phyloP scores from a whole-genome alignment of 2,797 vertebrate species.

The Lepidocolaptes lacrymiger region DNA sequence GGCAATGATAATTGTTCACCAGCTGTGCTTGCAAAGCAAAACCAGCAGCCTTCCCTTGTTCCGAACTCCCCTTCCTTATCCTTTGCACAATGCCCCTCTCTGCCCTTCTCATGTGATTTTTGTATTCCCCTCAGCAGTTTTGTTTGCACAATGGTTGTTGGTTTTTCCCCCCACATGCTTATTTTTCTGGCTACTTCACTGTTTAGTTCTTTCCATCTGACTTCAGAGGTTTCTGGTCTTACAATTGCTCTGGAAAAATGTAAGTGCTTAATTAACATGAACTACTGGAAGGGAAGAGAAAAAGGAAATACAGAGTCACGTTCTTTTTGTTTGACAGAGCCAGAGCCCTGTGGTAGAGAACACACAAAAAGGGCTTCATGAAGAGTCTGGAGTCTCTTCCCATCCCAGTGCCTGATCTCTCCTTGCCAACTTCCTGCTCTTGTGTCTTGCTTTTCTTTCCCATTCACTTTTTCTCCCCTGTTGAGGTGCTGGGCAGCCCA shows the following conservation, averaged over 20 bases:
- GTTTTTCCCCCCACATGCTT: neutral
- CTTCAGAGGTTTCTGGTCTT: slow-evolving; percentile 47
- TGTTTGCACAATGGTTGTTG: slow-evolving; percentile 13
- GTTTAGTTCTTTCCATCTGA: slow-evolving; percentile 51
- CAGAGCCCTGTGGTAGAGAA: neutral
- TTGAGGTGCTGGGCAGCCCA: neutral
- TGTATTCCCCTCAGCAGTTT: slow-evolving; percentile 16
- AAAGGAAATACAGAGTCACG: neutral
- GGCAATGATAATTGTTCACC: neutral
- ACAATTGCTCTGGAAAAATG: slow-evolving; percentile 29
- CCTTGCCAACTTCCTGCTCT: neutral
- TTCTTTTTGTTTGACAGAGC: neutral
- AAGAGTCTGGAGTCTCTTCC: neutral
- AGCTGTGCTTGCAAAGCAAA: neutral
- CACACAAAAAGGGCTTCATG: neutral
- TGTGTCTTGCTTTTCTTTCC: neutral
- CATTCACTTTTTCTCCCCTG: neutral
- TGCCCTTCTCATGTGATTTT: slow-evolving; percentile 24
- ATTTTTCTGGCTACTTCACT: slow-evolving; percentile 27
- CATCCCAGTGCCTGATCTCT: neutral
- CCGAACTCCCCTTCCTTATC: neutral
- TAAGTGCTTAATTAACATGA: slow-evolving; percentile 27
- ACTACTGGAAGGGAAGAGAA: slow-evolving; percentile 4
- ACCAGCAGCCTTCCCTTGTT: neutral
- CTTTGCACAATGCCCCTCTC: neutral